A percentile compares a stretch with the other conserved stretches of the same genome.
Evolutionary conservation across 2,888 invertebrate species (phyloP).

Genomic region (Tubulanus polymorphus): DNA sequence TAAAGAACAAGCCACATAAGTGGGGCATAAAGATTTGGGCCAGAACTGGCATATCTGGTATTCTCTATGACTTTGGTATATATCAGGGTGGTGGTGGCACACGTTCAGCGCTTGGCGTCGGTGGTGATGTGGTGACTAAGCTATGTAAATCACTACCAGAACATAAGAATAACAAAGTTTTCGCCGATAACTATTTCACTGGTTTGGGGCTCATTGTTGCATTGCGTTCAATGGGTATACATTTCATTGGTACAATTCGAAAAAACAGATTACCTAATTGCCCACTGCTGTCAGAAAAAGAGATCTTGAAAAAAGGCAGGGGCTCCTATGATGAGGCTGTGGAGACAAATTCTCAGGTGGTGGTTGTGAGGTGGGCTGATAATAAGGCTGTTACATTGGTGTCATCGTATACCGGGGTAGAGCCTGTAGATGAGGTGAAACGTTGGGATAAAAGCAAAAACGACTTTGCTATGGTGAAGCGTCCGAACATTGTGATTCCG

Average conservation of each 20-base stretch:
- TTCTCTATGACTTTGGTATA: constrained; percentile 13
- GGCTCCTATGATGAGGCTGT: constrained; percentile 1
- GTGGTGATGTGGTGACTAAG: constrained; percentile 13
- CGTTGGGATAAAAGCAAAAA: constrained; percentile 4
- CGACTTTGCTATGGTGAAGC: background rate
- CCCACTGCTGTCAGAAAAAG: background rate
- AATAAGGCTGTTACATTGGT: constrained; percentile 3
- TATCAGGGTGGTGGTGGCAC: constrained; percentile 9
- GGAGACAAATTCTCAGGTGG: background rate
- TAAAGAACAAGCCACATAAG: background rate
- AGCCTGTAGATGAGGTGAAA: background rate
- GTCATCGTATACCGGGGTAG: background rate
- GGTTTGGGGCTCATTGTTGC: constrained; percentile 6
- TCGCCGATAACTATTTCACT: constrained; percentile 16
- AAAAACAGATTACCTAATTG: constrained; percentile 2
- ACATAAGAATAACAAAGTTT: constrained; percentile 13
- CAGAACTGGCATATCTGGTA: constrained; percentile 4
- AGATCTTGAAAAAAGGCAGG: background rate
- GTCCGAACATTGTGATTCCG: constrained; percentile 10
- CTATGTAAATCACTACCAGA: constrained; percentile 3
- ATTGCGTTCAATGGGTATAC: constrained; percentile 10
- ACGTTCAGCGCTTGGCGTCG: constrained; percentile 6
- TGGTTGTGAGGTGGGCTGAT: constrained; percentile 7
- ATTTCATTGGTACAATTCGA: constrained; percentile 15
- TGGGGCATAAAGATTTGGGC: constrained; percentile 3